These are phyloP conservation scores for Pleuronectes platessa DNA, from an alignment of 2,113 vertebrate species.

Conservation along the genomic window DNA sequence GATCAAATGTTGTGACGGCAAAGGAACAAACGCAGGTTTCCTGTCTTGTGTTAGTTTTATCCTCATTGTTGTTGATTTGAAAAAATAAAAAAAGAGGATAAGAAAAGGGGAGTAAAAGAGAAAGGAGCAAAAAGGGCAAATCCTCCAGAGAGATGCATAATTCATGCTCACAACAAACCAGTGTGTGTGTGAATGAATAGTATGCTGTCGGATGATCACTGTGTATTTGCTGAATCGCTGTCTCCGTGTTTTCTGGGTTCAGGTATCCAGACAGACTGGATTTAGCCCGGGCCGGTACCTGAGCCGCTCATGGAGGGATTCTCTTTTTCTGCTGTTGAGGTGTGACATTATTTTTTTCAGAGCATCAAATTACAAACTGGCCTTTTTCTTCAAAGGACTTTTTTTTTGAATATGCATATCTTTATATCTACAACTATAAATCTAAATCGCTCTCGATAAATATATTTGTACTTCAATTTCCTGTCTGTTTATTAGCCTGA, in stretches of 20 bases:
- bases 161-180: constrained; percentile 71
- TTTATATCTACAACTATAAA: too few species aligned
- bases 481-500: not conserved
- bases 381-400: too few species aligned
- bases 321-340: constrained; percentile 20
- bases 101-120: constrained; percentile 10
- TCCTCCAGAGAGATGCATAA: constrained; percentile 79
- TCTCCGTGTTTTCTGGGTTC: constrained; percentile 61
- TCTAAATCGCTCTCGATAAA: too few species aligned
- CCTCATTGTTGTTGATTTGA: constrained; percentile 45
- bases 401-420: too few species aligned
- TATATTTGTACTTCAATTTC: too few species aligned
- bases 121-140: constrained; percentile 52
- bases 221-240: constrained; percentile 69
- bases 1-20: constrained; percentile 15
- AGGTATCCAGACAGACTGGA: constrained; percentile 53
- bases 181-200: constrained; percentile 22
- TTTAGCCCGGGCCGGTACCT: constrained; percentile 62
- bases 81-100: constrained; percentile 33
- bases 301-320: constrained; percentile 36
- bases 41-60: constrained; percentile 55
- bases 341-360: constrained; percentile 33
- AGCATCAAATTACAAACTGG: too few species aligned
- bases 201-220: constrained; percentile 62
- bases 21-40: not conserved